These are phyloP conservation scores for Carduelis carduelis DNA, from an alignment of 2,797 vertebrate species.

Conservation along the genomic window DNA sequence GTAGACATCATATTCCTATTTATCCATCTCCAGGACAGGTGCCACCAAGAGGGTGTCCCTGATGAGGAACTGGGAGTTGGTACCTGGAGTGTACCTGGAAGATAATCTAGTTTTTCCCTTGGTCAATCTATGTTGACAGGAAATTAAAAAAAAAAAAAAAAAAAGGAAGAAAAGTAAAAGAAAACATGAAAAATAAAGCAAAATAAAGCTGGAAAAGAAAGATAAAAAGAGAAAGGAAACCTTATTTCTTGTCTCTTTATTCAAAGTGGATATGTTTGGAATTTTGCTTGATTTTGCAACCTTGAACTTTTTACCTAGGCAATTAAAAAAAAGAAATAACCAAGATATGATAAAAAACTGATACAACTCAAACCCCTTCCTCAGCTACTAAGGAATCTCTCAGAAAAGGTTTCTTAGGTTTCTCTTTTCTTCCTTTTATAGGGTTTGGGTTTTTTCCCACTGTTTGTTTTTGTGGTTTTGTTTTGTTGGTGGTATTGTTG, in stretches of 20 bases:
- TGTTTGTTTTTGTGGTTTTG: not conserved
- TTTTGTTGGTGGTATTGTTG: not conserved
- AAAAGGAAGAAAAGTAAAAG: no score
- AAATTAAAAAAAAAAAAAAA: no score
- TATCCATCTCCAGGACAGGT: not conserved
- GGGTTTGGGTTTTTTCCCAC: rapidly evolving
- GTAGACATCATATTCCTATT: not conserved
- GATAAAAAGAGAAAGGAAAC: not conserved
- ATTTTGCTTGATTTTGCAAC: not conserved
- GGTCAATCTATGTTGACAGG: not conserved
- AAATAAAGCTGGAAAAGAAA: not conserved
- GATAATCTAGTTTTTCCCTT: not conserved
- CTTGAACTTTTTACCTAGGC: rapidly evolving
- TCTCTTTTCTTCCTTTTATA: not conserved
- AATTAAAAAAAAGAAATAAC: not conserved
- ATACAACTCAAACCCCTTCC: not conserved
- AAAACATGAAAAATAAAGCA: not conserved
- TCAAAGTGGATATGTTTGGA: not conserved
- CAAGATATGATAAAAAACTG: not conserved
- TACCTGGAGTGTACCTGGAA: not conserved
- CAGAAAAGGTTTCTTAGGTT: not conserved
- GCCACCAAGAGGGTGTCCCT: not conserved
- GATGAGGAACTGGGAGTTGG: not conserved
- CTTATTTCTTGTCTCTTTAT: not conserved
- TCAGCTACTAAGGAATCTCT: not conserved